Evolutionary conservation across 2,888 invertebrate species (phyloP), one percentile per base, ranked within the genome.

Genomic region (Pandemis heparana): DNA sequence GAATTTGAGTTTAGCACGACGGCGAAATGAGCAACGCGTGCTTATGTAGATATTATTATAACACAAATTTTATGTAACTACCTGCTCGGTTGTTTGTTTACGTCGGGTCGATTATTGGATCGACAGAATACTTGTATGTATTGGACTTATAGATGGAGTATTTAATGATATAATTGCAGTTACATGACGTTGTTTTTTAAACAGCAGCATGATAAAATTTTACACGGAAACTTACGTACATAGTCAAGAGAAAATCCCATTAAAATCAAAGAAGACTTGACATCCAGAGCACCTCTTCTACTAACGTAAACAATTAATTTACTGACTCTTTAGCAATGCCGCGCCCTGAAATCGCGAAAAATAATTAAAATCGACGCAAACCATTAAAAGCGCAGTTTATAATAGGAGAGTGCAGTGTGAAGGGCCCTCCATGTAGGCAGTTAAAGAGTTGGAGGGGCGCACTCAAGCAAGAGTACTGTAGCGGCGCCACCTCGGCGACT

Each of bases 371-470:
- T 91, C 88, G 88, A 88, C 84, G 86, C 89, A 87, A 90, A 88
- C 92, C 92, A 93, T 94, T 93, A 92, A 94, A 93, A 93, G 94
- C 89, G 90, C 94, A 94, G 92, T 93, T 92, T 92, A 93, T 93
- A 93, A 93, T 93, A 89, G 92, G 92, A 91, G 91, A 94, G 92
- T 91, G 91, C 90, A 89, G 83, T 77, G 88, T 91, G 82, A 83
- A 94, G 94, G 86, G 89, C 91, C 91, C 94, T 94, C 90, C 93
- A 92, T 94, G 92, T 93, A 94, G 94, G 94, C 92, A 93, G 94
- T 94, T 94, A 93, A 93, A 94, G 94, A 93, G 94, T 93, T 92
- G 92, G 90, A 92, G 91, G 88, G 90, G 92, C 88, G 87, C 89
- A 83, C 93, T 93, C 81, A 89, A 90, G 90, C 87, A 89, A 88